These are phyloP conservation scores for Noctua fimbriata DNA, from an alignment of 2,888 invertebrate genomes.

Conservation along the genomic window DNA sequence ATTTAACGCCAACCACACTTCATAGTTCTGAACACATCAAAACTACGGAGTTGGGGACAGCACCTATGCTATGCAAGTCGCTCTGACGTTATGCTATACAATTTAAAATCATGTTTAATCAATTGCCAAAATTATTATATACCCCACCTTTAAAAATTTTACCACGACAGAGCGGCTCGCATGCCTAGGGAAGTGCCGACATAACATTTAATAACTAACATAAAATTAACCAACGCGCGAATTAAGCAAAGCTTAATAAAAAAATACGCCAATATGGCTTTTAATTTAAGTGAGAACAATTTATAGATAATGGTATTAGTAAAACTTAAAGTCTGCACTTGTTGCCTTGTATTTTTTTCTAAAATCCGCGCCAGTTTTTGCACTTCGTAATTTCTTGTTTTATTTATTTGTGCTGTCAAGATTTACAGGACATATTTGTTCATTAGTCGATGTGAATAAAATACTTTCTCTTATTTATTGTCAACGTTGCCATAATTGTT, in stretches of 20 bases:
- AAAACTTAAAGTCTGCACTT: constrained; percentile 90
- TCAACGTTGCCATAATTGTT: constrained; percentile 90
- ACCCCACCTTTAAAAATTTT: constrained; percentile 63
- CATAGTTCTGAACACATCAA: constrained; percentile 59
- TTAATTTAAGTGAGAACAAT: constrained; percentile 80
- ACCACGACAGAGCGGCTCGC: constrained; percentile 75
- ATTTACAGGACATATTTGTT: constrained; percentile 76
- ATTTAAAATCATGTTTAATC: constrained; percentile 66
- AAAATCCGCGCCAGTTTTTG: constrained; percentile 83
- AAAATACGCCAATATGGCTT: constrained; percentile 86
- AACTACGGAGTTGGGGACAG: constrained; percentile 58
- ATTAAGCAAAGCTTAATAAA: constrained; percentile 88
- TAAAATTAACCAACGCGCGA: constrained; percentile 86
- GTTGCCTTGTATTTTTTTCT: constrained; percentile 89
- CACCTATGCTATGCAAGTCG: constrained; percentile 76
- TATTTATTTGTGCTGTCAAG: constrained; percentile 86
- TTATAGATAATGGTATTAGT: constrained; percentile 85
- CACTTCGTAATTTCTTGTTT: constrained; percentile 74
- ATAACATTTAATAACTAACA: constrained; percentile 83
- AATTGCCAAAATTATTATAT: constrained; percentile 67
- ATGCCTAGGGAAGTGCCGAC: constrained; percentile 76
- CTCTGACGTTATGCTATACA: constrained; percentile 71
- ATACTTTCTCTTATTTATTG: constrained; percentile 87
- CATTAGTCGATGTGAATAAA: constrained; percentile 85
- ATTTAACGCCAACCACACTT: constrained; percentile 54